Base-by-base conservation (phyloP, 2,113 vertebrate species). In the Danionella cerebrum region DNA sequence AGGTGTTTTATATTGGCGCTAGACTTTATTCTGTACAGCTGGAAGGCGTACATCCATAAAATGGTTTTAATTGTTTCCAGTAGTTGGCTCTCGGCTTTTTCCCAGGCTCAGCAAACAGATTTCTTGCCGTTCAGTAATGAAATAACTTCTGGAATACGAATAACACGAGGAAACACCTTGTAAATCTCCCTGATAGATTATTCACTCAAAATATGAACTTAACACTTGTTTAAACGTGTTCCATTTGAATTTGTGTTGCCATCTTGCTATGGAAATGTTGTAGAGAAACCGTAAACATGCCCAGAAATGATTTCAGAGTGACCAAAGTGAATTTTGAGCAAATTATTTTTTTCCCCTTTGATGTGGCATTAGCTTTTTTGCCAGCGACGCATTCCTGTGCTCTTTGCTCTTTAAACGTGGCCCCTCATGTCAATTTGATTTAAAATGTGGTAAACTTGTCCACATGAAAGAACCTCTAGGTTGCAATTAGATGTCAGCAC, bases 1-100 rank as follows among this genome's bases (percentile, higher is more conserved):
- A 6, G 33, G 36, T 71, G 22, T 77, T 79, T 66, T 52, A 57
- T 45, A 51, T 67, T 69, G 71, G 79, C 74, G 75, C n/a, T 36
- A 47, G 33, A 51, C 55, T 74, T 35, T 36, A 11, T 41, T 76
- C 67, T 76, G 47, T 45, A 65, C 58, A 78, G 63, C 74, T 69
- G 51, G 65, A 73, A 41, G 69, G 31, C 57, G 65, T 75, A 72
- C 44, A 58, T 58, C 60, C 69, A 67, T 68, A 69, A 42, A 72
- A 67, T 6, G n/a, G 25, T 72, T 79, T 76, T 77, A 78, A 85
- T 67, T 76, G 72, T 64, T 82, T 83, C 51, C 81, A 83, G 75
- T 71, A 66, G 76, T 72, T 67, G 55, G 24, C 33, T 58, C 38
- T 79, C 47, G 50, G 60, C 25, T 62, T 5, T 70, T 47, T 35